Evolutionary conservation across 92 coral and sea anemone species (phyloP), one percentile per base, ranked within the genome.

Genomic region (Phymanthus crucifer): DNA sequence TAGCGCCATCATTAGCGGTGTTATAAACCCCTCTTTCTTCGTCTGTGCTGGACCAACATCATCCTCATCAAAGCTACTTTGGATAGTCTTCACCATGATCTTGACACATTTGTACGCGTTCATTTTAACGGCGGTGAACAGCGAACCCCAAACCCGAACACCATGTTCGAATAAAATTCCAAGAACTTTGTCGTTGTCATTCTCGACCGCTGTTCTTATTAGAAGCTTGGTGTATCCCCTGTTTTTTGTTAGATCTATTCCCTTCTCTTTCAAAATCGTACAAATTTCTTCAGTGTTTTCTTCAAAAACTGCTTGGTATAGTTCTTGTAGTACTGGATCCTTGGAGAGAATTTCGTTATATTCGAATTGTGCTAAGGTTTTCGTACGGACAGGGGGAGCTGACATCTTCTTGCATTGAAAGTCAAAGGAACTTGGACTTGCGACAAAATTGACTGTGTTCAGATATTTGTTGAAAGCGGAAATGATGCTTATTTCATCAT

Each of bases 41-140:
- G 78, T 71, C 46, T 90, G 84, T 40, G 74, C 66, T 34, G 93
- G 93, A 38, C 94, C 88, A 17, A 82, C 40, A 54, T 86, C 86
- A 16, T 78, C 84, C 6, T 72, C 72, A 17, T 31, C 72, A 14
- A 34, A 10, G 8, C 70, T 27, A 7, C 74, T 43, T 3, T 71
- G 68, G 40, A 75, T 18, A 27, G 35, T 61, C 48, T 73, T 64
- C 27, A 65, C 80, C 4, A 87, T 88, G 5, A 84, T 73, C 36
- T 90, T 93, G 8, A 84, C 89, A 14, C 85, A 84, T 27, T 87
- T 91, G 47, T 80, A 74, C 7, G 93, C 77, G 11, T 88, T 83
- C 40, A 84, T 78, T 13, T 87, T 38, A 2, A 90, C 97, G 1
- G 94, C 89, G 2, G 91, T 84, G 48, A 93, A 85, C 26, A 93